These are phyloP conservation scores for Ennomos quercinarius DNA, from an alignment of 2,888 invertebrate species.

Conservation along the genomic window DNA sequence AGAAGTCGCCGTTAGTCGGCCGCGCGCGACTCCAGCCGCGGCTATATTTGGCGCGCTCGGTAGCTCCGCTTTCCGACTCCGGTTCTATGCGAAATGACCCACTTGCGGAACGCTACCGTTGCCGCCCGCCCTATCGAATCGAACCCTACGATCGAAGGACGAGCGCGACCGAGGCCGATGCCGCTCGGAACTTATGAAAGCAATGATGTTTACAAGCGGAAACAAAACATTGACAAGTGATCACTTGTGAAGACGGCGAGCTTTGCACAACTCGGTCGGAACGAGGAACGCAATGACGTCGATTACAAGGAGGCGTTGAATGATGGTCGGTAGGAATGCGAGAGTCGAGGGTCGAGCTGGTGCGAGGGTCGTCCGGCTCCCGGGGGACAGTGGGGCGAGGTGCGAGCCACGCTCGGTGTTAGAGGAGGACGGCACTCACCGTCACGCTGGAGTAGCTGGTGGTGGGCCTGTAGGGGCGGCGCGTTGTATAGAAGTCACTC, in stretches of 20 bases:
- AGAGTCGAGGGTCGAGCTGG: constrained; percentile 70
- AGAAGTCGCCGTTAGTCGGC: constrained; percentile 83
- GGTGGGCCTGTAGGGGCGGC: constrained; percentile 92
- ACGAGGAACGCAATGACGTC: constrained; percentile 37
- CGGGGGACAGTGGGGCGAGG: constrained; percentile 75
- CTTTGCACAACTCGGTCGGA: constrained; percentile 43
- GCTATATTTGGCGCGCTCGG: constrained; percentile 86
- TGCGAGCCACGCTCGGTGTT: constrained; percentile 67
- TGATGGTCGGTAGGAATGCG: constrained; percentile 53
- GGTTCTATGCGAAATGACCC: constrained; percentile 75
- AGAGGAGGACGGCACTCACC: constrained; percentile 72
- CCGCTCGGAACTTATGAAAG: constrained; percentile 59
- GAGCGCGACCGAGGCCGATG: constrained; percentile 36
- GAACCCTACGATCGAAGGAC: constrained; percentile 40
- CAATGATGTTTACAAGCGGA: constrained; percentile 76
- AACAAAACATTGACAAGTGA: constrained; percentile 50
- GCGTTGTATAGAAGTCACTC: constrained; percentile 96
- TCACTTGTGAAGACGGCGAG: constrained; percentile 56
- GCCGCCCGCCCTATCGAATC: constrained; percentile 48
- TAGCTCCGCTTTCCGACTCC: constrained; percentile 75
- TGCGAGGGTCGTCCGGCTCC: constrained; percentile 82
- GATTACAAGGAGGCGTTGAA: constrained; percentile 39
- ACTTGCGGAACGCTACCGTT: constrained; percentile 64
- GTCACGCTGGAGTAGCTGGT: constrained; percentile 92
- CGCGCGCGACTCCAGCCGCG: constrained; percentile 81